These are phyloP conservation scores for Poeciliopsis turrubarensis DNA, from an alignment of 2,113 vertebrate genomes.

Conservation along the genomic window DNA sequence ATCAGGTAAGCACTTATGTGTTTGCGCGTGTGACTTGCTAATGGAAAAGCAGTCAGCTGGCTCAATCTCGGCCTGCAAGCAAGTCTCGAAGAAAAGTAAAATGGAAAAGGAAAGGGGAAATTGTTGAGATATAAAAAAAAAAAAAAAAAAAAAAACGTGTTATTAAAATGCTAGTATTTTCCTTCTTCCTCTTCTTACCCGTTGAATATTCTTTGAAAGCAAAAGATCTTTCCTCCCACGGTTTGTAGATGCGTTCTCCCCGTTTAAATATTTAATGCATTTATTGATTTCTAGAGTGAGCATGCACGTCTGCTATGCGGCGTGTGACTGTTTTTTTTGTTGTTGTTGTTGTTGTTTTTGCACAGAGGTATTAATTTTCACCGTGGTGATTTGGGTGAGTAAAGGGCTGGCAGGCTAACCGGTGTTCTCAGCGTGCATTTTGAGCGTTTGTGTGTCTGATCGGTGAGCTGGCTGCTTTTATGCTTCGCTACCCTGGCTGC, in stretches of 20 bases:
- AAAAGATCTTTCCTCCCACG: slow-evolving; percentile 23
- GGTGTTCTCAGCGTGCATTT: slow-evolving; percentile 64
- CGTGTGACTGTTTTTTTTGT: slow-evolving; percentile 25
- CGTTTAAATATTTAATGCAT: slow-evolving; percentile 63
- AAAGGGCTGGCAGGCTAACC: slow-evolving; percentile 70
- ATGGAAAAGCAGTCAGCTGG: slow-evolving; percentile 44
- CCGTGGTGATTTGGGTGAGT: slow-evolving; percentile 77
- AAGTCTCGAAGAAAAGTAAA: slow-evolving; percentile 22
- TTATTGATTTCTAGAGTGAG: slow-evolving; percentile 45
- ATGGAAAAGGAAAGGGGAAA: slow-evolving; percentile 38
- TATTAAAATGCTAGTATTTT: slow-evolving; percentile 25
- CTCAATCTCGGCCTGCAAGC: slow-evolving; percentile 39
- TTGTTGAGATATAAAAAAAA: slow-evolving; percentile 31
- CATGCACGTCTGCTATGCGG: slow-evolving; percentile 16
- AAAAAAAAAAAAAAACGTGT: neutral
- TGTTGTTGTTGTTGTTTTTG: slow-evolving; percentile 13
- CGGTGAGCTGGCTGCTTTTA: slow-evolving; percentile 70
- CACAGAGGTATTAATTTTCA: slow-evolving; percentile 77
- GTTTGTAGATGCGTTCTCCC: slow-evolving; percentile 50
- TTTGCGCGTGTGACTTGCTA: slow-evolving; percentile 26
- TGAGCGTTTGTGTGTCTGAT: slow-evolving; percentile 42
- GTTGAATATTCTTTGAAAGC: slow-evolving; percentile 31
- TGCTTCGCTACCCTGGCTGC: slow-evolving; percentile 71
- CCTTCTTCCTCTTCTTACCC: neutral
- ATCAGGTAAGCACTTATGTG: slow-evolving; percentile 39